Evolutionary conservation across 2,797 vertebrate genomes (phyloP), one percentile per base, ranked within the genome.

Genomic region (Ataeniobius toweri): DNA sequence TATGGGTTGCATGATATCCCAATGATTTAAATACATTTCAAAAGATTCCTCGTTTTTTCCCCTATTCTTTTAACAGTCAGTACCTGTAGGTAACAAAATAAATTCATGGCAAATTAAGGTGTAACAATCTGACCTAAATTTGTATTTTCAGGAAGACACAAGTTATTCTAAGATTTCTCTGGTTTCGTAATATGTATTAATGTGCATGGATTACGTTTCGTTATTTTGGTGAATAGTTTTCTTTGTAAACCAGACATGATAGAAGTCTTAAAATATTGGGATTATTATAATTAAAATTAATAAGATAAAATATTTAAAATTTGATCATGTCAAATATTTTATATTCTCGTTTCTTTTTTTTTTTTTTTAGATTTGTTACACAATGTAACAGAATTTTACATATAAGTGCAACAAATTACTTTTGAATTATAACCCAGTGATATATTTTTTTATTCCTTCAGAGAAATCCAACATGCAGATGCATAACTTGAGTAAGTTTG

Each of bases 401-500:
- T 24, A 44, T 68, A n/a, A n/a, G 0, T 69, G 24, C 39, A 8
- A 1, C 0, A 1, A 1, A 68, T 68, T 44, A 13, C 9, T n/a
- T 44, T 13, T n/a, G 2, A 10, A 13, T 59, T 3, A 26, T 28
- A 59, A 59, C 26, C n/a, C n/a, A 59, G 0, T 44, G 12, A 0
- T n/a, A 46, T 14, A 6, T 46, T 26, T 53, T 53, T 44, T 4
- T 26, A n/a, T 6, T 46, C 67, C 12, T 8, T n/a, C 41, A 69
- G 24, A 46, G 67, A 26, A 69, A 86, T 85, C 80, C 82, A 72
- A 89, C 79, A 71, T 36, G 46, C 76, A 78, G 61, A 84, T 74
- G 48, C 85, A 81, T 75, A 78, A 77, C 76, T 80, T 76, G 79
- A 88, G 59, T 79, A 71, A 80, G 78, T 89, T 92, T 85, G 76